Evolutionary conservation across 2,888 invertebrate genomes (phyloP).

Genomic region (Acronicta aceris): DNA sequence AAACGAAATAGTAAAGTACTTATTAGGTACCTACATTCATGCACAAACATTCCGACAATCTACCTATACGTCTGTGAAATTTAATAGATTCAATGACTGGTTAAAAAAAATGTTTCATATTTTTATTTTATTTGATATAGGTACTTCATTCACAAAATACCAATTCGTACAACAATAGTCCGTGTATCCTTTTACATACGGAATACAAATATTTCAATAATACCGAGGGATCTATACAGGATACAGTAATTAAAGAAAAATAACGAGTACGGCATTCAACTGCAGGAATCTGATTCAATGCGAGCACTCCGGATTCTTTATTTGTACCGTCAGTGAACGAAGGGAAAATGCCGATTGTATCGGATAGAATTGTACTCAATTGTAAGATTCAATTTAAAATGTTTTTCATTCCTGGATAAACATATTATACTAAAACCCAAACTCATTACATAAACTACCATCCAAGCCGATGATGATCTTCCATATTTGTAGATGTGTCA

Average conservation of each 20-base stretch:
- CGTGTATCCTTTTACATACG: slow-evolving; percentile 13
- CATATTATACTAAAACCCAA: too few relatives aligned
- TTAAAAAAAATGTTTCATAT: too few relatives aligned
- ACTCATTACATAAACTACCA: not conserved
- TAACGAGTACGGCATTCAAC: slow-evolving; percentile 21
- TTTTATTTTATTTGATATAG: too few relatives aligned
- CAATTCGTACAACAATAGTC: slow-evolving; percentile 3
- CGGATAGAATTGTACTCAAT: slow-evolving; percentile 6
- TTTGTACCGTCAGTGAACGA: slow-evolving; percentile 15
- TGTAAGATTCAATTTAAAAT: slow-evolving; percentile 16
- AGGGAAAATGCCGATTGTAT: not conserved
- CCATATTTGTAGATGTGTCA: too few relatives aligned
- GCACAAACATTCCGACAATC: too few relatives aligned
- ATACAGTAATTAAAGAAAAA: slow-evolving; percentile 27
- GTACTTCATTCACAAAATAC: not conserved
- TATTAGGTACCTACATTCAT: too few relatives aligned
- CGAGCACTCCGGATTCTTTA: slow-evolving; percentile 20
- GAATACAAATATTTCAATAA: slow-evolving; percentile 22
- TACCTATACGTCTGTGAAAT: too few relatives aligned
- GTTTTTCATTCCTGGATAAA: not conserved
- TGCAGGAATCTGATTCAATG: slow-evolving; percentile 23
- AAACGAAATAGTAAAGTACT: too few relatives aligned
- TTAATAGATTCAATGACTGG: too few relatives aligned
- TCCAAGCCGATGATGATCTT: too few relatives aligned
- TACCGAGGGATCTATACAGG: slow-evolving; percentile 17